Conservation (phyloP, 2,113 vertebrate genomes). For the Podarcis muralis region DNA sequence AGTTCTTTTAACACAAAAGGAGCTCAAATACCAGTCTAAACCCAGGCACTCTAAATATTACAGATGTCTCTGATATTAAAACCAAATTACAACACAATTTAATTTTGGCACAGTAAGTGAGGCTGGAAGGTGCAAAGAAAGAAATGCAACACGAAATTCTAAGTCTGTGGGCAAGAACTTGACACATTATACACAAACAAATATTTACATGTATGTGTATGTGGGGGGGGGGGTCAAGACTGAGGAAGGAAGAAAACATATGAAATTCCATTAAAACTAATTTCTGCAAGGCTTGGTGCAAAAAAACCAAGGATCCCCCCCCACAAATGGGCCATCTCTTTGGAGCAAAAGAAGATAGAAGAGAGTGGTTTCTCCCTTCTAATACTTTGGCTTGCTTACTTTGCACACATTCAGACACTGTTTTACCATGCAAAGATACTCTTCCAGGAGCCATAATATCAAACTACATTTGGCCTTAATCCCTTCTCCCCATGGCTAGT, state of each 20-base stretch:
- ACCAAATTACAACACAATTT: conserved; percentile 3
- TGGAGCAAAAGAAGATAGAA: background rate
- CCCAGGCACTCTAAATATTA: background rate
- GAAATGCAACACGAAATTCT: background rate
- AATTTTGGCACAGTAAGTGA: background rate
- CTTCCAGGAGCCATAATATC: background rate
- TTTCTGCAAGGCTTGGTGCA: background rate
- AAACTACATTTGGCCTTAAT: background rate
- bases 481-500: background rate
- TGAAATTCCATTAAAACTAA: background rate
- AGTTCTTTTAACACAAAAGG: background rate
- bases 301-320: too few species aligned
- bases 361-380: background rate
- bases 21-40: background rate
- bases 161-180: background rate
- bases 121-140: background rate
- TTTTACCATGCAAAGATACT: background rate
- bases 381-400: background rate
- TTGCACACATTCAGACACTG: background rate
- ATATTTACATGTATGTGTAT: too few species aligned
- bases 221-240: background rate
- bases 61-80: background rate
- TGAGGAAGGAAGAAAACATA: background rate
- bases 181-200: background rate
- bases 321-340: background rate